Evolutionary conservation across 2,797 vertebrate genomes (phyloP).

Genomic region (Sebastolobus alascanus): DNA sequence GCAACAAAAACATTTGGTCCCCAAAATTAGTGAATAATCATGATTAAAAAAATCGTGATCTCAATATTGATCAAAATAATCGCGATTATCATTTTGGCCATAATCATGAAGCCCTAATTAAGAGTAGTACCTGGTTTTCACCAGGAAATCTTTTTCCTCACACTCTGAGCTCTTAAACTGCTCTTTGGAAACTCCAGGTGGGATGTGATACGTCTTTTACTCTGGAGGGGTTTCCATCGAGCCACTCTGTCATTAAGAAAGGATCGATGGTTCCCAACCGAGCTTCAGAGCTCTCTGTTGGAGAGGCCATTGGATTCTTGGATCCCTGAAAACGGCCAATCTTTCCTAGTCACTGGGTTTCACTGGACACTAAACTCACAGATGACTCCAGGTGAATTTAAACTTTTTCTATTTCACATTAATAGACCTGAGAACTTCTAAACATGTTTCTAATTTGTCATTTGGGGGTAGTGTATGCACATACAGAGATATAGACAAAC

Average conservation of each 20-base stretch:
- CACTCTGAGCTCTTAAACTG: not conserved
- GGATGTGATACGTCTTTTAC: conserved; percentile 5
- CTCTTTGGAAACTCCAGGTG: conserved; percentile 7
- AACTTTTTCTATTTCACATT: conserved; percentile 6
- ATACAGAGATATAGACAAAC: not conserved
- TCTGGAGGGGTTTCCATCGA: not conserved
- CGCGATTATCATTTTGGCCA: too few relatives aligned
- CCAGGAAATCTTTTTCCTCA: not conserved
- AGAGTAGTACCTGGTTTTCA: not conserved
- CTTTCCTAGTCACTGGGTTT: conserved; percentile 6
- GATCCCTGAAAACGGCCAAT: conserved; percentile 1
- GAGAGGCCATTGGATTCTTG: conserved; percentile 7
- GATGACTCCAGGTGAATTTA: conserved; percentile 2
- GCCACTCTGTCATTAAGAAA: conserved; percentile 14
- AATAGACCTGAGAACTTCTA: not conserved
- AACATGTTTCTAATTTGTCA: not conserved
- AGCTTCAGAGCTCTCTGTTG: conserved; percentile 9
- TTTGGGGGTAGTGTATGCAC: not conserved
- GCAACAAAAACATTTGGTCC: too few relatives aligned
- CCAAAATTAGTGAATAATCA: too few relatives aligned
- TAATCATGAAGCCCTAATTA: not conserved
- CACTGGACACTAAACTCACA: not conserved
- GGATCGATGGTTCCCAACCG: conserved; percentile 6
- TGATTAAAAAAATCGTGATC: too few relatives aligned
- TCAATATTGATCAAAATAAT: too few relatives aligned